phyloP scores from a whole-genome alignment of 2,113 vertebrate genomes.

The Phalacrocorax pelagicus region DNA sequence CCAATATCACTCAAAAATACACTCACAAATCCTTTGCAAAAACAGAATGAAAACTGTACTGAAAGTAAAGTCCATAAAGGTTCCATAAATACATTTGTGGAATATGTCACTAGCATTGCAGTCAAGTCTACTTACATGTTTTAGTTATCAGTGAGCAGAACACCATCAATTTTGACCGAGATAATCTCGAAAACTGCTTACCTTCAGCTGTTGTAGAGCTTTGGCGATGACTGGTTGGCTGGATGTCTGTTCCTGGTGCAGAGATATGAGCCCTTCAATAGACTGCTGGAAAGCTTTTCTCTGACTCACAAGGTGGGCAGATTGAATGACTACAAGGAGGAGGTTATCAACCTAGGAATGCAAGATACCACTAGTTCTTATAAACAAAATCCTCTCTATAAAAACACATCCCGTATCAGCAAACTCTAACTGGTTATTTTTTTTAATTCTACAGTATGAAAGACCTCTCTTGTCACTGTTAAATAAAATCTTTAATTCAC shows the following conservation, averaged over 20 bases:
- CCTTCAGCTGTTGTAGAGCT: constrained; percentile 95
- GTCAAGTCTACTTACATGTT: not conserved
- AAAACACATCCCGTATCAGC: not conserved
- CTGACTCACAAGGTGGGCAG: constrained; percentile 87
- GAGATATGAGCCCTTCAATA: constrained; percentile 85
- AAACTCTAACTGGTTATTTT: not conserved
- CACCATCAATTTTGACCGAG: not conserved
- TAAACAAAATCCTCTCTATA: not conserved
- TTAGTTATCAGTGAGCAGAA: not conserved
- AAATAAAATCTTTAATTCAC: not conserved
- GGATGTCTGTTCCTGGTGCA: constrained; percentile 93
- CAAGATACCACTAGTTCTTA: not conserved
- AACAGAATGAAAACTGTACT: not conserved
- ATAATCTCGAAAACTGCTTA: not conserved
- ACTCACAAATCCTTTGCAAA: not conserved
- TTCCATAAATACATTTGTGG: not conserved
- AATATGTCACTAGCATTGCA: not conserved
- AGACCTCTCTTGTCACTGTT: not conserved
- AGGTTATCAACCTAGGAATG: constrained; percentile 88
- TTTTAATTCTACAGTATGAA: not conserved
- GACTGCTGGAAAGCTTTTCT: constrained; percentile 93
- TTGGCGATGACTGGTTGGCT: constrained; percentile 91
- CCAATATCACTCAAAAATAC: not conserved
- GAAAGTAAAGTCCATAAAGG: not conserved
- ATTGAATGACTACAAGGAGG: constrained; percentile 92